Evolutionary conservation across 2,797 vertebrate species (phyloP).

Genomic region (Echeneis naucrates): DNA sequence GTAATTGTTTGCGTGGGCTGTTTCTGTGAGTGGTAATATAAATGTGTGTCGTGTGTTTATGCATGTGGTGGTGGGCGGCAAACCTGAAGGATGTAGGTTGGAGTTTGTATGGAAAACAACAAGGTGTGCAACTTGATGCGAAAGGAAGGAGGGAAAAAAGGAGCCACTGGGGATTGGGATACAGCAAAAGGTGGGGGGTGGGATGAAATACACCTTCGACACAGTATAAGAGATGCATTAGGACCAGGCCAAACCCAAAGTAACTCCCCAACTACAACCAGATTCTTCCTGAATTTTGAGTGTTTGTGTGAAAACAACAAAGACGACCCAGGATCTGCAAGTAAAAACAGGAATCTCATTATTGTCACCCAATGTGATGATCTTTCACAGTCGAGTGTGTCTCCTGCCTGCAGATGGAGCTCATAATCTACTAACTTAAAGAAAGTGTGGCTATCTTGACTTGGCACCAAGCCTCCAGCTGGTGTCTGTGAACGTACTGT

Average conservation of each 20-base stretch:
- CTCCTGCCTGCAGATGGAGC: slow-evolving; percentile 3
- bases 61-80: not conserved
- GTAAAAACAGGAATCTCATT: not conserved
- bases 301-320: not conserved
- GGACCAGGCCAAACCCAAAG: not conserved
- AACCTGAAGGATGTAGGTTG: not conserved
- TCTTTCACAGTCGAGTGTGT: not conserved
- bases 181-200: not conserved
- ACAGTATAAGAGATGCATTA: not conserved
- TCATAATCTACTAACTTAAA: not conserved
- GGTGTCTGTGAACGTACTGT: not conserved
- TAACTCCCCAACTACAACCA: not conserved
- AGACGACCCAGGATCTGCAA: not conserved
- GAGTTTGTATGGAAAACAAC: not conserved
- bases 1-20: not conserved
- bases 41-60: slow-evolving; percentile 9
- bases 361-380: not conserved
- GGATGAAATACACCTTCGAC: not conserved
- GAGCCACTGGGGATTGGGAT: not conserved
- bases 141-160: not conserved
- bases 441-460: not conserved
- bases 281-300: not conserved
- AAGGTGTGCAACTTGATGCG: not conserved
- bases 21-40: not conserved
- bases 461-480: slow-evolving; percentile 1